Conservation (phyloP, 2,888 invertebrate genomes). For the Thereva nobilitata region DNA sequence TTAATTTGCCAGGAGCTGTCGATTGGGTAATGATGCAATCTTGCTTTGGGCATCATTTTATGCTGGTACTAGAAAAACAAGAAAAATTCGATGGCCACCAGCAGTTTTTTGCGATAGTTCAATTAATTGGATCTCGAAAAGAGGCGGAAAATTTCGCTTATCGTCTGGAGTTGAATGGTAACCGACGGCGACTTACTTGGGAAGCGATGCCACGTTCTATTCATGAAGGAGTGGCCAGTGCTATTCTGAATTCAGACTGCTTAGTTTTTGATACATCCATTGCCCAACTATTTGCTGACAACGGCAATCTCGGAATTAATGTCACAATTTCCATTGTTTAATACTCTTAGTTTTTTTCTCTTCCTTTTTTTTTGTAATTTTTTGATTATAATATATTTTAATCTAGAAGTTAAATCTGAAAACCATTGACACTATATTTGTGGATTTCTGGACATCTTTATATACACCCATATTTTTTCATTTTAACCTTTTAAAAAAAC, state of each 20-base stretch:
- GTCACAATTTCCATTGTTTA: conserved; percentile 96
- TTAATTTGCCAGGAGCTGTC: conserved; percentile 97
- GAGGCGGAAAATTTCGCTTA: conserved; percentile 99
- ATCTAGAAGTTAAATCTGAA: too few relatives aligned
- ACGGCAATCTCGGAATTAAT: conserved; percentile 98
- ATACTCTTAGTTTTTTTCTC: conserved; percentile 18
- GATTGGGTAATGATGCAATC: conserved; percentile 99
- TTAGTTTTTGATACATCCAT: conserved; percentile 98
- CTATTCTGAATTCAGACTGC: conserved; percentile 97
- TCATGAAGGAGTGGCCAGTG: conserved; percentile 97
- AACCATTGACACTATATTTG: too few relatives aligned
- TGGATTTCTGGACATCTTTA: too few relatives aligned
- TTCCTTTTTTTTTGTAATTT: background rate
- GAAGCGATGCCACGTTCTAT: conserved; percentile 98
- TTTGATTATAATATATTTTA: background rate
- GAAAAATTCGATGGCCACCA: conserved; percentile 97
- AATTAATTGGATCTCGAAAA: conserved; percentile 96
- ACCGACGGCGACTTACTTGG: conserved; percentile 94
- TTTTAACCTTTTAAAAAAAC: too few relatives aligned
- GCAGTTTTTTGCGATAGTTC: conserved; percentile 97
- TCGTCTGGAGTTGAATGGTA: conserved; percentile 93
- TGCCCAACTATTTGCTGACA: conserved; percentile 98
- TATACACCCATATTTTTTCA: too few relatives aligned
- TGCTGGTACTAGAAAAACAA: conserved; percentile 98
- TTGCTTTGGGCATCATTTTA: conserved; percentile 98